Percentiles rank a stretch among this genome's conserved stretches.
phyloP scores from a whole-genome alignment of 2,888 invertebrate species.

The Tetranychus piercei region DNA sequence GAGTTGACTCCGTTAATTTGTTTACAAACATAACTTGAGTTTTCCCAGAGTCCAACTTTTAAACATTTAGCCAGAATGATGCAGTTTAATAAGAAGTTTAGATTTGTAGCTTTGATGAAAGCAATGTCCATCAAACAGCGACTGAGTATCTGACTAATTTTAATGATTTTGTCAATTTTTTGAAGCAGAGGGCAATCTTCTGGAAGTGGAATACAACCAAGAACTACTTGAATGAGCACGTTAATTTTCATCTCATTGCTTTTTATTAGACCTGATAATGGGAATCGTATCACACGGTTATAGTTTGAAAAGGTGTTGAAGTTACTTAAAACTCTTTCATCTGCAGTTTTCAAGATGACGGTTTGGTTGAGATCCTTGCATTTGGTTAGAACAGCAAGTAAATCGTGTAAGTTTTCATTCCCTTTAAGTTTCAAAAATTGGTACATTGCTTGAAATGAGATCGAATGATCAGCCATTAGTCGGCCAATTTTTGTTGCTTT shows the following conservation, averaged over 20 bases:
- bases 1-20: slow-evolving; percentile 50
- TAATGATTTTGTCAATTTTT: slow-evolving; percentile 49
- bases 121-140: slow-evolving; percentile 40
- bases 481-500: slow-evolving; percentile 43
- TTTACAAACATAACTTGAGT: slow-evolving; percentile 47
- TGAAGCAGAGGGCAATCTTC: slow-evolving; percentile 31
- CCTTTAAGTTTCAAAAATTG: slow-evolving; percentile 38
- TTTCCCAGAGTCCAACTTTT: slow-evolving; percentile 51
- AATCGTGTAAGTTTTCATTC: slow-evolving; percentile 30
- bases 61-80: slow-evolving; percentile 49
- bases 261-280: slow-evolving; percentile 50
- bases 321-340: slow-evolving; percentile 48
- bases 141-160: slow-evolving; percentile 46
- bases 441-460: slow-evolving; percentile 55
- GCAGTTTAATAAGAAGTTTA: slow-evolving; percentile 40
- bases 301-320: slow-evolving; percentile 40
- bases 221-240: slow-evolving; percentile 53
- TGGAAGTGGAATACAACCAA: slow-evolving; percentile 39
- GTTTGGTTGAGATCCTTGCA: slow-evolving; percentile 34
- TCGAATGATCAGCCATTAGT: slow-evolving; percentile 49
- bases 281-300: slow-evolving; percentile 45
- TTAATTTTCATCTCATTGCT: slow-evolving; percentile 48
- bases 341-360: slow-evolving; percentile 41
- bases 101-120: slow-evolving; percentile 18
- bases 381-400: slow-evolving; percentile 31